Conservation (phyloP, 2,113 vertebrate genomes). For the Bos javanicus region DNA sequence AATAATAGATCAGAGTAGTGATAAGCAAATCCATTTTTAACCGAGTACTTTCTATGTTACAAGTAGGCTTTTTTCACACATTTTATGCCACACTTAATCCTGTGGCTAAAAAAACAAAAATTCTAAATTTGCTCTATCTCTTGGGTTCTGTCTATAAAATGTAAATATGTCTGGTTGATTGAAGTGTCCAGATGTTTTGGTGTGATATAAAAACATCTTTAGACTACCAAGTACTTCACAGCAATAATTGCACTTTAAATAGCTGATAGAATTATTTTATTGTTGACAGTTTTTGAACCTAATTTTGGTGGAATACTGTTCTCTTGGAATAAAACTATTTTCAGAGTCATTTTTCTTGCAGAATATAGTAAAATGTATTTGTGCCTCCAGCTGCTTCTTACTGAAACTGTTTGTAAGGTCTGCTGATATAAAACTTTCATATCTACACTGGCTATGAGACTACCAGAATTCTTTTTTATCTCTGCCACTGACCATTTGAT, state of each 20-base stretch:
- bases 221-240: conserved; percentile 44
- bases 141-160: conserved; percentile 25
- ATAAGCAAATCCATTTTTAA: not conserved
- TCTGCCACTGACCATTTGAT: not conserved
- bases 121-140: conserved; percentile 9
- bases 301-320: conserved; percentile 48
- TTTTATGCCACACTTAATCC: not conserved
- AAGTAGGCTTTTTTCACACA: not conserved
- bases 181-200: conserved; percentile 54
- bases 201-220: conserved; percentile 22
- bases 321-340: conserved; percentile 43
- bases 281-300: conserved; percentile 44
- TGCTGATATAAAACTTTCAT: conserved; percentile 32
- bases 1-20: not conserved
- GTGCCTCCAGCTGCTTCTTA: not conserved
- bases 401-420: not conserved
- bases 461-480: conserved; percentile 36
- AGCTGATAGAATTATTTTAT: conserved; percentile 50
- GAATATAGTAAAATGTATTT: conserved; percentile 29
- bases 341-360: not conserved
- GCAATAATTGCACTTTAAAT: conserved; percentile 57
- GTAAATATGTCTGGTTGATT: conserved; percentile 20
- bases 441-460: not conserved
- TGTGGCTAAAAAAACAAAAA: not conserved
- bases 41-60: not conserved